These are phyloP conservation scores for Bombus soroeensis DNA, from an alignment of 1,140 invertebrate genomes.

Conservation along the genomic window DNA sequence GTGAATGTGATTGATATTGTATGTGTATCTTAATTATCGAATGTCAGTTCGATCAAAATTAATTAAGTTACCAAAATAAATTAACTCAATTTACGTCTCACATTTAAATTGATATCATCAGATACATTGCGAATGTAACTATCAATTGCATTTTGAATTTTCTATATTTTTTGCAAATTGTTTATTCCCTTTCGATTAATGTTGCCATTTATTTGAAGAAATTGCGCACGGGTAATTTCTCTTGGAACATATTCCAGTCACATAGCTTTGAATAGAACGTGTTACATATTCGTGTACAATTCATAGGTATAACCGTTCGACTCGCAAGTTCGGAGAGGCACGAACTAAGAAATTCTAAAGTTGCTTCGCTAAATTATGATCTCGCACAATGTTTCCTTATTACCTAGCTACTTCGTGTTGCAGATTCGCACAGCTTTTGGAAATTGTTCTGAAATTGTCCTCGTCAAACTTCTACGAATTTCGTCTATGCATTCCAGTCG, in stretches of 20 bases:
- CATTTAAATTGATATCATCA: too few species aligned
- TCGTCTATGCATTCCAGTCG: not conserved
- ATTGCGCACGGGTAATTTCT: not conserved
- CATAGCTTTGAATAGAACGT: not conserved
- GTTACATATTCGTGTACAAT: conserved; percentile 1
- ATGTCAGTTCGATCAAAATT: too few species aligned
- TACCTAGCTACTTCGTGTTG: not conserved
- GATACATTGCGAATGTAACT: too few species aligned
- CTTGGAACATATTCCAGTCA: not conserved
- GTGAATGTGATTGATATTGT: too few species aligned
- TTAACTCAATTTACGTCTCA: too few species aligned
- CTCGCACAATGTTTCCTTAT: not conserved
- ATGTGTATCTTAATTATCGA: too few species aligned
- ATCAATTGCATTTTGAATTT: too few species aligned
- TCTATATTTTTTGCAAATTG: too few species aligned
- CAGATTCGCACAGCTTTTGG: not conserved
- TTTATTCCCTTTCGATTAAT: not conserved
- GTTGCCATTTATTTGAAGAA: not conserved
- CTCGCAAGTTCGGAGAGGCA: not conserved
- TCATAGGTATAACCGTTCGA: not conserved
- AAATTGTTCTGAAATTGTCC: not conserved
- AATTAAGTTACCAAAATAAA: too few species aligned
- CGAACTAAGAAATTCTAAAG: not conserved
- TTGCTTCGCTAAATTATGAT: not conserved
- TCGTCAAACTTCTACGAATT: not conserved